Percentiles rank a stretch among this genome's conserved stretches.
Conservation (phyloP, 2,888 invertebrate genomes). For the Apamea crenata region DNA sequence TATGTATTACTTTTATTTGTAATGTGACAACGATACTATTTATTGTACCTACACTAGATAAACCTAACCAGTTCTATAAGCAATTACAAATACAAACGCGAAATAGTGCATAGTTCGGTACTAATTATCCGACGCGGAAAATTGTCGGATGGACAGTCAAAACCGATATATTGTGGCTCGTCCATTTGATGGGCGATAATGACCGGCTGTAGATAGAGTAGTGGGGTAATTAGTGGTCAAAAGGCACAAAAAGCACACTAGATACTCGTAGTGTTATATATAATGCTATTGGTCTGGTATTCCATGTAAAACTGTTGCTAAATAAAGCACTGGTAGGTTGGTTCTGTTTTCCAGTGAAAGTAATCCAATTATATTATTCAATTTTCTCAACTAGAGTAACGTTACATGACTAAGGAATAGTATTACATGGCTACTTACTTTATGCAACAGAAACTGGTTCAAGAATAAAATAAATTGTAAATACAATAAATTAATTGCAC, state of each 20-base stretch:
- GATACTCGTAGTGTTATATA: background rate
- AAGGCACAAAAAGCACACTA: background rate
- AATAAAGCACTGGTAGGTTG: background rate
- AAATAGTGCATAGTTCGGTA: background rate
- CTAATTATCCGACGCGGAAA: slow-evolving; percentile 3
- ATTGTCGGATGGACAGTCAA: background rate
- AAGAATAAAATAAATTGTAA: background rate
- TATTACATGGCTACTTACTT: background rate
- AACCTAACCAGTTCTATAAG: background rate
- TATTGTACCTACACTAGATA: background rate
- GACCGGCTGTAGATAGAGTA: background rate
- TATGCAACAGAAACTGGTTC: background rate
- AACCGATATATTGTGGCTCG: slow-evolving; percentile 21
- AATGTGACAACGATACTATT: background rate
- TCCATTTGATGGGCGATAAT: slow-evolving; percentile 16
- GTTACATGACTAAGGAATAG: background rate
- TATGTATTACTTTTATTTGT: background rate
- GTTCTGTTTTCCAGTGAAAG: background rate
- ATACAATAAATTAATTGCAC: background rate
- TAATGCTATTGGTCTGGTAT: background rate
- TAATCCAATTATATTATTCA: background rate
- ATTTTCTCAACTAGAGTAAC: background rate
- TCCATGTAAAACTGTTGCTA: background rate
- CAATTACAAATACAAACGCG: background rate
- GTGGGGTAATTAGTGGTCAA: background rate